phyloP scores from a whole-genome alignment of 2,888 invertebrate species.

The Epinotia nisella region DNA sequence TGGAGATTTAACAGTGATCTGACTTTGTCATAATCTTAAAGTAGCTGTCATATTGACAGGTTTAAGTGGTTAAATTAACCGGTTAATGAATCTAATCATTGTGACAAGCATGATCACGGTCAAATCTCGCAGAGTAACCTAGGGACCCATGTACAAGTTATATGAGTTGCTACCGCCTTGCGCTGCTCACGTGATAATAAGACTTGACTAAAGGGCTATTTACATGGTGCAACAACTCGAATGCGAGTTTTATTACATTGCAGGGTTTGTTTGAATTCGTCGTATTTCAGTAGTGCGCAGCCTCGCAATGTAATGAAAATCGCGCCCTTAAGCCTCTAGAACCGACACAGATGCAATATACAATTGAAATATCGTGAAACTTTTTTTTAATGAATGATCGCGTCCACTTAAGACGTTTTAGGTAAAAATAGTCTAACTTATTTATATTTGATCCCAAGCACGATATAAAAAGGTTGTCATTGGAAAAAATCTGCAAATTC shows the following conservation, averaged over 20 bases:
- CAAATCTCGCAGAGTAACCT: too few relatives aligned
- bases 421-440: slow-evolving; percentile 71
- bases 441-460: slow-evolving; percentile 82
- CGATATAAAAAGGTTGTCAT: slow-evolving; percentile 71
- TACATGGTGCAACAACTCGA: too few relatives aligned
- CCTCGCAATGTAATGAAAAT: too few relatives aligned
- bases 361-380: slow-evolving; percentile 14
- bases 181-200: not conserved
- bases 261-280: too few relatives aligned
- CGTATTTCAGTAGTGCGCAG: too few relatives aligned
- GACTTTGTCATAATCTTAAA: too few relatives aligned
- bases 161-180: not conserved
- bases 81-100: too few relatives aligned
- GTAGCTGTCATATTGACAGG: too few relatives aligned
- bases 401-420: slow-evolving; percentile 26
- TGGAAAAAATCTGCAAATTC: slow-evolving; percentile 53
- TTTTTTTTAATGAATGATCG: slow-evolving; percentile 24
- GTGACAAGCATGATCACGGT: not conserved
- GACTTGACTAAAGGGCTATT: too few relatives aligned
- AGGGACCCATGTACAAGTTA: not conserved
- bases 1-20: too few relatives aligned
- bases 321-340: not conserved
- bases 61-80: too few relatives aligned
- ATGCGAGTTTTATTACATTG: too few relatives aligned
- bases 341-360: slow-evolving; percentile 18